These are phyloP conservation scores for Agrypnus murinus DNA, from an alignment of 2,888 invertebrate species.

Conservation along the genomic window DNA sequence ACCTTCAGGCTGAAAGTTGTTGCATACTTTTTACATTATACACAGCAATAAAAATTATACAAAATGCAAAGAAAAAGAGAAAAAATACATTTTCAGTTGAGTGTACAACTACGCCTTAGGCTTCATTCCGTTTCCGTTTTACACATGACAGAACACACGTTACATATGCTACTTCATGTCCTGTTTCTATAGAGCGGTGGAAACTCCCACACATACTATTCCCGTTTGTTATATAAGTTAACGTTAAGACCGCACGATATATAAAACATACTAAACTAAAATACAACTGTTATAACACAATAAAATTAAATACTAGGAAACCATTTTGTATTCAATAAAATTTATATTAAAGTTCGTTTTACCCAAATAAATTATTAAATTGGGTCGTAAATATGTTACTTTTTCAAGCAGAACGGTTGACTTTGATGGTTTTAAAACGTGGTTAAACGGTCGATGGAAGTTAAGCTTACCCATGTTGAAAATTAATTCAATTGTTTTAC, in stretches of 20 bases:
- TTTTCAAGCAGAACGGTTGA: slow-evolving; percentile 59
- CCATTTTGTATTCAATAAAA: slow-evolving; percentile 65
- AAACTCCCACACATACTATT: slow-evolving; percentile 61
- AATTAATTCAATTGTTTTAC: slow-evolving; percentile 72
- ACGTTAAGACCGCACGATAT: slow-evolving; percentile 28
- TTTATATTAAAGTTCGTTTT: slow-evolving; percentile 52
- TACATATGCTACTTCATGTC: slow-evolving; percentile 66
- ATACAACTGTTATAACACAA: slow-evolving; percentile 67
- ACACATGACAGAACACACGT: slow-evolving; percentile 70
- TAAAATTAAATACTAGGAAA: slow-evolving; percentile 63
- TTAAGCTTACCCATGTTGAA: slow-evolving; percentile 70
- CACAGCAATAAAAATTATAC: slow-evolving; percentile 29
- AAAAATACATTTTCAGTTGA: slow-evolving; percentile 61
- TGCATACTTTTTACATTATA: slow-evolving; percentile 36
- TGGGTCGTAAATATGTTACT: slow-evolving; percentile 65
- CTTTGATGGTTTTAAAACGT: slow-evolving; percentile 61
- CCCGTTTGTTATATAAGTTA: slow-evolving; percentile 30
- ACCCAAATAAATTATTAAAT: slow-evolving; percentile 65
- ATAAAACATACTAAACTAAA: slow-evolving; percentile 44
- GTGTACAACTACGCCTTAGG: slow-evolving; percentile 69
- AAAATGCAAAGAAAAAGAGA: slow-evolving; percentile 56
- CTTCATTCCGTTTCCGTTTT: slow-evolving; percentile 70
- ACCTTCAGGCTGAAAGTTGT: slow-evolving; percentile 22
- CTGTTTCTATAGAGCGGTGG: slow-evolving; percentile 64
- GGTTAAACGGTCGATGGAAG: slow-evolving; percentile 66